A percentile compares a stretch with the other conserved stretches of the same genome.
Conservation (phyloP, 2,888 invertebrate genomes). For the Synanthedon vespiformis region DNA sequence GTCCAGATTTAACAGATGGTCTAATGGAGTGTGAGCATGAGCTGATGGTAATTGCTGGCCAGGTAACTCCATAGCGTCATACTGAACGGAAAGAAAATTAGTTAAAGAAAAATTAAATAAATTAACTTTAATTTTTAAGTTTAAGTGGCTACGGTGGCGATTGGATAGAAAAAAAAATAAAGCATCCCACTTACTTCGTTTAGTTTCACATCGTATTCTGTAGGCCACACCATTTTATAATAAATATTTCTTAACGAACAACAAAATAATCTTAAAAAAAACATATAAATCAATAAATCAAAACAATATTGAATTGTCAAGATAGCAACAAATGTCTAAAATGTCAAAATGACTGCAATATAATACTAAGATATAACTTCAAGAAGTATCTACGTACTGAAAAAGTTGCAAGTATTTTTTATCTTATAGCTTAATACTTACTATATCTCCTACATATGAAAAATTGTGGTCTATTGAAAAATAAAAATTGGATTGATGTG, state of each 20-base stretch:
- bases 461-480: too few relatives aligned
- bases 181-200: slow-evolving; percentile 28
- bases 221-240: slow-evolving; percentile 50
- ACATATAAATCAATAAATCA: background rate
- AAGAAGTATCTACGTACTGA: too few relatives aligned
- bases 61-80: slow-evolving; percentile 53
- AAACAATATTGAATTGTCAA: background rate
- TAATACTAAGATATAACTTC: too few relatives aligned
- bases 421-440: too few relatives aligned
- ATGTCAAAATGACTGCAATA: too few relatives aligned
- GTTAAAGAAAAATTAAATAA: background rate
- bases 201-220: slow-evolving; percentile 34
- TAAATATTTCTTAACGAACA: background rate
- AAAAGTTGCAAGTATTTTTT: too few relatives aligned
- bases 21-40: slow-evolving; percentile 53
- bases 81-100: slow-evolving; percentile 21
- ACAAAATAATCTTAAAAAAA: background rate
- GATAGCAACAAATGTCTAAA: background rate
- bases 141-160: too few relatives aligned
- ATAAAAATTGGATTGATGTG: too few relatives aligned
- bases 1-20: slow-evolving; percentile 57
- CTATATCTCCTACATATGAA: too few relatives aligned
- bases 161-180: background rate
- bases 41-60: slow-evolving; percentile 62
- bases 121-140: background rate